These are phyloP conservation scores for Rhinoderma darwinii DNA, from an alignment of 2,113 vertebrate species.

Conservation along the genomic window DNA sequence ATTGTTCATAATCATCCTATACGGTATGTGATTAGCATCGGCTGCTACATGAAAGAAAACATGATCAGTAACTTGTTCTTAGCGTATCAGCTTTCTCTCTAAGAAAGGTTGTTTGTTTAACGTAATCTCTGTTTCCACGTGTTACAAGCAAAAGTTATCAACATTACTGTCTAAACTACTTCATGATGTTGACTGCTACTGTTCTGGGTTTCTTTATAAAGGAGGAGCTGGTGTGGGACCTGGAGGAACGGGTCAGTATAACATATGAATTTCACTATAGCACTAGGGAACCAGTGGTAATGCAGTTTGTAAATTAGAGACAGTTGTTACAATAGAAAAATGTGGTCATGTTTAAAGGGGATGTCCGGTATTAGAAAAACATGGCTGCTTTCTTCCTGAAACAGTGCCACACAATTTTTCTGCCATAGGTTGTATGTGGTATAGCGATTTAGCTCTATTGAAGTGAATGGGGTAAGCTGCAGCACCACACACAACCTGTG, in stretches of 20 bases:
- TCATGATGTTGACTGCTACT: background rate
- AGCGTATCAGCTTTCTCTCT: too few species aligned
- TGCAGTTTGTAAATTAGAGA: background rate
- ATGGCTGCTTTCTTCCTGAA: too few species aligned
- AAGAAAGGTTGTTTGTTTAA: background rate
- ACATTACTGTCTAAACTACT: background rate
- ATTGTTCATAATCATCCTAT: background rate
- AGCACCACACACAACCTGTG: too few species aligned
- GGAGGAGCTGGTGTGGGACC: constrained; percentile 38
- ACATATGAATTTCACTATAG: background rate
- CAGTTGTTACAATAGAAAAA: background rate
- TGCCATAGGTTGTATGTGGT: too few species aligned
- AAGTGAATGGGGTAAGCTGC: too few species aligned
- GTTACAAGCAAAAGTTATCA: background rate
- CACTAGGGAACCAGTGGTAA: background rate
- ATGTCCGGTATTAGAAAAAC: too few species aligned
- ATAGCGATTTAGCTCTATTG: too few species aligned
- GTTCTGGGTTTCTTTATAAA: background rate
- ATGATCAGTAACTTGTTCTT: too few species aligned
- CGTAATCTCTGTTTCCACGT: background rate
- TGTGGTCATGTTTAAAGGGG: background rate
- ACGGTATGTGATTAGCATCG: background rate
- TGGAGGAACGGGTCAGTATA: constrained; percentile 52
- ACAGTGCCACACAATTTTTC: too few species aligned
- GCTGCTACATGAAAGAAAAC: background rate